phyloP scores from a whole-genome alignment of 2,113 vertebrate genomes.

The Dicentrarchus labrax region DNA sequence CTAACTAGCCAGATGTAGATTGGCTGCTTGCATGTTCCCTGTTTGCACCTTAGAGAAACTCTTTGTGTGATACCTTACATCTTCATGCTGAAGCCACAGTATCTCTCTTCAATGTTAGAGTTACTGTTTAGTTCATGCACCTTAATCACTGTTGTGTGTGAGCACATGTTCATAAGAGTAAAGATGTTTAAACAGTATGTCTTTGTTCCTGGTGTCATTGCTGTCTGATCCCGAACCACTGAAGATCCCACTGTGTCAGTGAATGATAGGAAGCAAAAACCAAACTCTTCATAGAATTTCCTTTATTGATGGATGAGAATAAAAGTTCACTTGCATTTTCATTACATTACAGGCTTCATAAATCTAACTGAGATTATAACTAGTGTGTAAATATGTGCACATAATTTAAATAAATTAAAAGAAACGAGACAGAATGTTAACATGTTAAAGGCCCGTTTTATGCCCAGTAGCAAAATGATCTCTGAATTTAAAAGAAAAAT shows the following conservation, averaged over 20 bases:
- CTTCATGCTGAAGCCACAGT: constrained; percentile 53
- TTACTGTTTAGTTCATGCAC: constrained; percentile 57
- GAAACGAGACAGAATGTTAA: constrained; percentile 81
- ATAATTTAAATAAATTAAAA: constrained; percentile 93
- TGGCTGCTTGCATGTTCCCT: constrained; percentile 64
- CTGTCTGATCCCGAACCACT: too few relatives aligned
- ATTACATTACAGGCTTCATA: constrained; percentile 87
- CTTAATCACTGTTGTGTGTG: constrained; percentile 68
- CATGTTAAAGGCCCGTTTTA: constrained; percentile 88
- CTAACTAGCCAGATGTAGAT: constrained; percentile 20
- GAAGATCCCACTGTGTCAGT: neutral
- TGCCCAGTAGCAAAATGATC: constrained; percentile 80
- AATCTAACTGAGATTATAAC: constrained; percentile 78
- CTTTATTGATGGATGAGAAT: constrained; percentile 88
- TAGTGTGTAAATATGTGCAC: constrained; percentile 86
- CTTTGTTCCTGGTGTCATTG: constrained; percentile 34
- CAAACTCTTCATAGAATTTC: constrained; percentile 42
- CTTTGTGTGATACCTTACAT: constrained; percentile 6
- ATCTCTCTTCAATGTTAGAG: constrained; percentile 60
- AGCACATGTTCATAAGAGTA: constrained; percentile 68
- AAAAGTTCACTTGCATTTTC: constrained; percentile 84
- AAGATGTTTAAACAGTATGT: constrained; percentile 57
- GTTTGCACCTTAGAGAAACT: constrained; percentile 63
- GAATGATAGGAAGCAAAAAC: neutral
- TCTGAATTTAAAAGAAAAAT: constrained; percentile 50